Evolutionary conservation across 1,140 invertebrate genomes (phyloP).

Genomic region (Chelonus insularis): DNA sequence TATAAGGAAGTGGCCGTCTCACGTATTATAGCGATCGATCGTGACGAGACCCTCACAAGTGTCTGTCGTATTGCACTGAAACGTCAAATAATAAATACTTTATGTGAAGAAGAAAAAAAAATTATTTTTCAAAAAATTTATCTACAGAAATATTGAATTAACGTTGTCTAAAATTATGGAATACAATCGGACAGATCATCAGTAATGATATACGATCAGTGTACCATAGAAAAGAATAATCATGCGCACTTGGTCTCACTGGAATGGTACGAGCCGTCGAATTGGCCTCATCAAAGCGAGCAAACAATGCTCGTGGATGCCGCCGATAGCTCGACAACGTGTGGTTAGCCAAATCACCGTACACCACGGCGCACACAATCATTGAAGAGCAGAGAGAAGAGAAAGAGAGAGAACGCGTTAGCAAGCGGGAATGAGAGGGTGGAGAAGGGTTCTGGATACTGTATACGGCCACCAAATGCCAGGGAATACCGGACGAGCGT

Average conservation of each 20-base stretch:
- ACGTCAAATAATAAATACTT: too few relatives aligned
- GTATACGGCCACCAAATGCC: slow-evolving; percentile 23
- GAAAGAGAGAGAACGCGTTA: not conserved
- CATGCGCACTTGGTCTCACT: slow-evolving; percentile 12
- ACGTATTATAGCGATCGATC: slow-evolving; percentile 40
- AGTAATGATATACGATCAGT: slow-evolving; percentile 55
- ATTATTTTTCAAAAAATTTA: too few relatives aligned
- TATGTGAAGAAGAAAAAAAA: too few relatives aligned
- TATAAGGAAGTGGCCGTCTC: slow-evolving; percentile 20
- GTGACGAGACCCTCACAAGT: slow-evolving; percentile 35
- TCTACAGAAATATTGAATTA: slow-evolving; percentile 2
- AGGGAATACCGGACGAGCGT: slow-evolving; percentile 20
- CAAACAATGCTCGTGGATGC: slow-evolving; percentile 56
- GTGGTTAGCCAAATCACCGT: slow-evolving; percentile 60
- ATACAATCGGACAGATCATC: slow-evolving; percentile 44
- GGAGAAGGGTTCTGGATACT: slow-evolving; percentile 14
- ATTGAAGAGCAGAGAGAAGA: not conserved
- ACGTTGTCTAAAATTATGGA: slow-evolving; percentile 17
- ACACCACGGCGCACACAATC: slow-evolving; percentile 23
- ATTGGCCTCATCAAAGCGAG: slow-evolving; percentile 61
- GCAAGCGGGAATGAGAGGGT: slow-evolving; percentile 4
- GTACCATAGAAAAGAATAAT: slow-evolving; percentile 15
- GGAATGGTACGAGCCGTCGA: slow-evolving; percentile 37
- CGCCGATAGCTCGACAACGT: slow-evolving; percentile 57
- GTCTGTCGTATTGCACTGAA: not conserved